These are phyloP conservation scores for Ailurus styani DNA, from an alignment of 2,113 vertebrate genomes.

Conservation along the genomic window DNA sequence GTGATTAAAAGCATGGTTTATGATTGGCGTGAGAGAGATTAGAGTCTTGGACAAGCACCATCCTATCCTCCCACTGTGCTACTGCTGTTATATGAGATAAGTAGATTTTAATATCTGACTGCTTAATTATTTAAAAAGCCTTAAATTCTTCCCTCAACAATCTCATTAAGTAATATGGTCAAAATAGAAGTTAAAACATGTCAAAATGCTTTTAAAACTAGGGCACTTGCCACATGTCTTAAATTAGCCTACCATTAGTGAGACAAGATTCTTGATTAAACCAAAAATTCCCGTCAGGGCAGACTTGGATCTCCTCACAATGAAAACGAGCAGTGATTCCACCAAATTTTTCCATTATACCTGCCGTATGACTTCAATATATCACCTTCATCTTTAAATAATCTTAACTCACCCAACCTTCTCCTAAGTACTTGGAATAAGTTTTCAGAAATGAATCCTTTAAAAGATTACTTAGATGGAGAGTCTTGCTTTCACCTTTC, in stretches of 20 bases:
- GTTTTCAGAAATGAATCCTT: constrained; percentile 63
- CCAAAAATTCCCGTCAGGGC: neutral
- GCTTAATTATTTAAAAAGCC: constrained; percentile 29
- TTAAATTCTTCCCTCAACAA: neutral
- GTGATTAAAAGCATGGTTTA: neutral
- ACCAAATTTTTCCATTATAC: neutral
- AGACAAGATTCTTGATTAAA: neutral
- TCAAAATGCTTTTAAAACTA: constrained; percentile 52
- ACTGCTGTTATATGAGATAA: neutral
- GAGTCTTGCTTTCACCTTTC: constrained; percentile 44
- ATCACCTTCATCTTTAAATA: constrained; percentile 30
- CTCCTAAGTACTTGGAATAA: constrained; percentile 33
- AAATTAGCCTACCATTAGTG: neutral
- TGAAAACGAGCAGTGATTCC: neutral
- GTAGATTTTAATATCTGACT: constrained; percentile 13
- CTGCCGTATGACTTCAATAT: neutral
- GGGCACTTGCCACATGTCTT: neutral
- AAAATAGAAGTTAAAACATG: constrained; percentile 10
- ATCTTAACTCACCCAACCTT: constrained; percentile 15
- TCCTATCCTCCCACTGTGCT: neutral
- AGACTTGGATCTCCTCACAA: neutral
- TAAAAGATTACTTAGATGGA: constrained; percentile 34
- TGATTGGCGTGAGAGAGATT: neutral
- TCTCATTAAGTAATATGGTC: constrained; percentile 1
- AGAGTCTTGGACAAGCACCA: neutral